Evolutionary conservation across 2,113 vertebrate genomes (phyloP).

Genomic region (Isichthys henryi): DNA sequence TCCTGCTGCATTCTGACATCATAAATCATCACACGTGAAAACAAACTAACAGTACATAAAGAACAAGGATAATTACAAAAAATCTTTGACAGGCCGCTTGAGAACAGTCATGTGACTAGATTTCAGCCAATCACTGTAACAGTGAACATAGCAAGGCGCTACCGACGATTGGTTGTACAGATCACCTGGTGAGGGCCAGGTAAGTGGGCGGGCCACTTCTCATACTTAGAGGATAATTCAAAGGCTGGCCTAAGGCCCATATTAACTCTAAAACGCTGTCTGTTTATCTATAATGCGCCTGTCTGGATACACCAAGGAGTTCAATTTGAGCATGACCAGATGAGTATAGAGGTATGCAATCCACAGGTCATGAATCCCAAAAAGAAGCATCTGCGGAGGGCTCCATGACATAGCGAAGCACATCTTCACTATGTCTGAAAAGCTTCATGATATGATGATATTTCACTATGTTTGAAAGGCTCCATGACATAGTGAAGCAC

Average conservation of each 20-base stretch:
- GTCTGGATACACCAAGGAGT: neutral
- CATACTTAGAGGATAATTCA: slow-evolving; percentile 19
- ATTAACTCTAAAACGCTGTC: slow-evolving; percentile 34
- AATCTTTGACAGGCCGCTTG: neutral
- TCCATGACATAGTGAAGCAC: neutral
- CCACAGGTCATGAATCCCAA: neutral
- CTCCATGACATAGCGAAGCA: neutral
- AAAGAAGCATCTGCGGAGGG: neutral
- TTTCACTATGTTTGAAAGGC: neutral
- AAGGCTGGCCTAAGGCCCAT: slow-evolving; percentile 27
- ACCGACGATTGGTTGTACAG: neutral
- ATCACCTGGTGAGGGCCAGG: neutral
- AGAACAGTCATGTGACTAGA: neutral
- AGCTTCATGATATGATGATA: neutral
- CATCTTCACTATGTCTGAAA: neutral
- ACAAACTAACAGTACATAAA: neutral
- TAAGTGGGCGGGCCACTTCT: slow-evolving; percentile 3
- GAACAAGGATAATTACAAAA: neutral
- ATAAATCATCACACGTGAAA: neutral
- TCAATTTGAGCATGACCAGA: neutral
- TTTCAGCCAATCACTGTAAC: neutral
- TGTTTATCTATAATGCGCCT: slow-evolving; percentile 7
- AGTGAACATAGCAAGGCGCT: neutral
- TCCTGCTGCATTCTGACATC: neutral
- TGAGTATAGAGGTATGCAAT: neutral